Conservation (phyloP, 2,113 vertebrate genomes). For the Sakesphorus luctuosus region DNA sequence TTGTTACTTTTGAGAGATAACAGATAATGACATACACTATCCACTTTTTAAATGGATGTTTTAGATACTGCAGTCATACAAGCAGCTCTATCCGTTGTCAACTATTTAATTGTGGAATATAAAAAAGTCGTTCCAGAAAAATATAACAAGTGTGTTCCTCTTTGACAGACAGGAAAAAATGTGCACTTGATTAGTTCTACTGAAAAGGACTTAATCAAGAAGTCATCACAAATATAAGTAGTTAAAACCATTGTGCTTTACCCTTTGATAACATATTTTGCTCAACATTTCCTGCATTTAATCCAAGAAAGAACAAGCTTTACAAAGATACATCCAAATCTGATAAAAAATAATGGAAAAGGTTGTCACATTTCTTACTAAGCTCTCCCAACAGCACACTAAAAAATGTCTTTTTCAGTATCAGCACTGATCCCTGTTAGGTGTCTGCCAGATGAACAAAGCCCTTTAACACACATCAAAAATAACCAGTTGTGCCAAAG, state of each 20-base stretch:
- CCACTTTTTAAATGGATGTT: background rate
- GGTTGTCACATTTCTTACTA: background rate
- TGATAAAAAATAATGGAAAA: background rate
- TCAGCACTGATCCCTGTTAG: background rate
- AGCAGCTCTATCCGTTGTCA: background rate
- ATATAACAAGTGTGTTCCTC: rapidly evolving
- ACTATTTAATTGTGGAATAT: background rate
- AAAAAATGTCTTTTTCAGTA: background rate
- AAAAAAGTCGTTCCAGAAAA: background rate
- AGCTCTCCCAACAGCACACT: background rate
- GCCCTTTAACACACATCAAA: background rate
- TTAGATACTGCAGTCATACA: background rate
- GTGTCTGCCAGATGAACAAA: background rate
- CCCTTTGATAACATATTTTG: background rate
- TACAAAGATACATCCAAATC: background rate
- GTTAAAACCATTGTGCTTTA: background rate
- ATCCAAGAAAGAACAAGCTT: background rate
- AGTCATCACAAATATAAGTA: background rate
- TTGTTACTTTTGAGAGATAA: background rate
- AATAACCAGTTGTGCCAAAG: background rate
- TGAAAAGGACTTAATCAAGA: background rate
- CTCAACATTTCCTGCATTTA: background rate
- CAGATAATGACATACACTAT: background rate
- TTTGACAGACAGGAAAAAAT: background rate
- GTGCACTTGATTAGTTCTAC: background rate